Evolutionary conservation across 1,140 invertebrate species (phyloP).

Genomic region (Hycleus cichorii): DNA sequence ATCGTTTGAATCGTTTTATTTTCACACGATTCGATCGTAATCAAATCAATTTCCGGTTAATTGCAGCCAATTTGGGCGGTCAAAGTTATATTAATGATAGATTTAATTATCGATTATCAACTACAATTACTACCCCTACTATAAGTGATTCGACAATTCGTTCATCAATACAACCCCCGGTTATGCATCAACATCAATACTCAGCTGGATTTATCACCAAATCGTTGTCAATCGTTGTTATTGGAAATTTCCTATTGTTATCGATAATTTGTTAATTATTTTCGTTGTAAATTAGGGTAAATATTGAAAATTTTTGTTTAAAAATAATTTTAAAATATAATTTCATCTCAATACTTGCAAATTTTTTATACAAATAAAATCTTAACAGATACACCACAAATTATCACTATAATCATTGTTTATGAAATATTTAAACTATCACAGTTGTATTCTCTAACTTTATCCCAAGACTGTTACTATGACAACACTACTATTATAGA

Average conservation of each 20-base stretch:
- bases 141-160: too few species aligned
- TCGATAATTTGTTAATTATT: conserved; percentile 5
- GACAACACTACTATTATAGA: too few species aligned
- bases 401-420: conserved; percentile 6
- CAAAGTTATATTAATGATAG: conserved; percentile 56
- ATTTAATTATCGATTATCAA: background rate
- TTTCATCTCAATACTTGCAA: conserved; percentile 6
- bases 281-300: background rate
- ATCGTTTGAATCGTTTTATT: conserved; percentile 54
- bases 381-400: conserved; percentile 15
- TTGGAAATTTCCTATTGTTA: too few species aligned
- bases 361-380: conserved; percentile 9
- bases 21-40: conserved; percentile 24
- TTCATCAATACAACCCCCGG: too few species aligned
- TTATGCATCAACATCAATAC: too few species aligned
- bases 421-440: too few species aligned
- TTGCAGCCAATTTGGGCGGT: conserved; percentile 40
- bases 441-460: too few species aligned
- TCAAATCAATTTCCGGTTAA: conserved; percentile 39
- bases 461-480: too few species aligned
- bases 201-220: too few species aligned
- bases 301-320: background rate
- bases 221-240: too few species aligned
- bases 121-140: too few species aligned
- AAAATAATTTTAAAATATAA: conserved; percentile 16